Evolutionary conservation across 2,113 vertebrate species (phyloP).

Genomic region (Picathartes gymnocephalus): DNA sequence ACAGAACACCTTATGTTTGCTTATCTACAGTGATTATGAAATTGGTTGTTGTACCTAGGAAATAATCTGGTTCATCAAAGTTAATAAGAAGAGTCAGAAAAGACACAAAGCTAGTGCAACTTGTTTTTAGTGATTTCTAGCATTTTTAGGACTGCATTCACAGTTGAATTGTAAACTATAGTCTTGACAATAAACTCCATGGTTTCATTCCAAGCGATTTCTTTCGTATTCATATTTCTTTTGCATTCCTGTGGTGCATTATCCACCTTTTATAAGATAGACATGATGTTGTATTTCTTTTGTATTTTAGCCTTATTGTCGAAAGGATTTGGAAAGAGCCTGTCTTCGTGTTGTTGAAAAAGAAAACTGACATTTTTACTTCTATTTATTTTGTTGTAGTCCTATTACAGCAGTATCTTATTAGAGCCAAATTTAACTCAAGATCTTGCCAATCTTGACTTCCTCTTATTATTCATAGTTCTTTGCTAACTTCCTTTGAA

Average conservation of each 20-base stretch:
- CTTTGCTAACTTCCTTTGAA: background rate
- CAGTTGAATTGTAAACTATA: background rate
- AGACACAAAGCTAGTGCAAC: background rate
- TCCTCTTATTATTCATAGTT: background rate
- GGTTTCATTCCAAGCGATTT: background rate
- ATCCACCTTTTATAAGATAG: background rate
- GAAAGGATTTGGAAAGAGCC: background rate
- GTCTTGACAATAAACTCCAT: background rate
- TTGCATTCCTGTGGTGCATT: background rate
- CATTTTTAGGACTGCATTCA: background rate
- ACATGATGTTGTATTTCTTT: background rate
- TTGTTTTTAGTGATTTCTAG: background rate
- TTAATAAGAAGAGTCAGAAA: background rate
- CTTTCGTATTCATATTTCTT: background rate
- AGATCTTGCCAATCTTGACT: background rate
- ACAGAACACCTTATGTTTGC: background rate
- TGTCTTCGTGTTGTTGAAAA: background rate
- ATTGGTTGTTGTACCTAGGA: background rate
- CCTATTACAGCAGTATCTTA: background rate
- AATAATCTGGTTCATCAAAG: background rate
- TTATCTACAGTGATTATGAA: background rate
- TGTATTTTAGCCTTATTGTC: background rate
- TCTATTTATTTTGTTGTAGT: background rate
- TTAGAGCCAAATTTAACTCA: background rate
- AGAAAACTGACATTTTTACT: background rate